Base-by-base conservation (phyloP, 1,140 invertebrate species). In the Musca vetustissima region DNA sequence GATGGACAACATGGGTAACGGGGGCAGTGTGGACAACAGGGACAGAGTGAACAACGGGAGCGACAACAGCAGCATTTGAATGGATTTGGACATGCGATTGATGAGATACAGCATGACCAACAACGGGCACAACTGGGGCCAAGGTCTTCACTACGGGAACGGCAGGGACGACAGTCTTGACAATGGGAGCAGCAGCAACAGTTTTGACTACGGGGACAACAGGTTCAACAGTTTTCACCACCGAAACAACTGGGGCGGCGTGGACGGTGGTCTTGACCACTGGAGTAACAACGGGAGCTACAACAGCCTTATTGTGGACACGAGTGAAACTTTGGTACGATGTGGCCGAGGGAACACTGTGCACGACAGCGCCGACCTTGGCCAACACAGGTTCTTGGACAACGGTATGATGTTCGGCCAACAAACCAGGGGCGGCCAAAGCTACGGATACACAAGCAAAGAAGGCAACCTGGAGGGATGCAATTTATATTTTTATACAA, bases 381-480 rank as follows among this genome's bases (percentile, higher is more conserved):
- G 78, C 75, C 21, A 79, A 64, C 7, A 79, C 77, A 36, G 79
- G 79, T 68, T 80, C 73, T 24, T 79, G 78, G 8, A 80, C 66
- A 66, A 78, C 74, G 59, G 73, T 71, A 64, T 80, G 76, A 11
- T 75, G 74, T 59, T 78, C 73, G 15, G 36, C 36, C 4, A 84
- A 71, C 6, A 83, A 69, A 4, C 85, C 85, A 28, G 86, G 86
- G 25, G 76, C 82, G 68, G 83, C 86, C 70, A 84, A 86, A 32
- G 86, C 67, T 36, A 68, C 19, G 22, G 25, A 81, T 72, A 85
- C 83, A 74, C 89, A 83, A 73, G 76, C 75, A 25, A 79, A n/a
- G 21, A 75, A 65, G 28, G 87, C 86, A 72, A 86, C 72, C 86
- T 87, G 19, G 28, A 32, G 9, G 28, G 9, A 13, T 4, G 13